Percentiles rank a stretch among this genome's conserved stretches.
phyloP scores from a whole-genome alignment of 2,888 invertebrate species.

The Nebria brevicollis region DNA sequence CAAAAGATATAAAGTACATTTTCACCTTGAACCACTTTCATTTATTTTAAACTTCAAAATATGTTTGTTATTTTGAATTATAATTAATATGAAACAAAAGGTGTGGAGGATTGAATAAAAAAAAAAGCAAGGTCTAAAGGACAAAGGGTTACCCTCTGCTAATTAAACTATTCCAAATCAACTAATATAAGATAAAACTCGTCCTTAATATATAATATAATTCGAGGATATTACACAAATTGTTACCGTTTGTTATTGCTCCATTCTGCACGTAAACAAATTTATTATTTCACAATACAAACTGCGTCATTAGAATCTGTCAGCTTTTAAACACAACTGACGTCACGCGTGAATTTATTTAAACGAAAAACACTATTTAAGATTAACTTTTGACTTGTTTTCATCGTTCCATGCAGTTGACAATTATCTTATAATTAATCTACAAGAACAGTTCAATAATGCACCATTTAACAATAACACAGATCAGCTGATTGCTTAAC shows the following conservation, averaged over 20 bases:
- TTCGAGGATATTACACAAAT: background rate
- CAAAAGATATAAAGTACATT: background rate
- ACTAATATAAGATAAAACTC: background rate
- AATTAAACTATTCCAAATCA: background rate
- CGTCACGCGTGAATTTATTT: conserved; percentile 64
- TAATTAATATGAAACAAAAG: conserved; percentile 55
- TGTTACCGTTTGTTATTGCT: conserved; percentile 29
- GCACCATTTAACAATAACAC: conserved; percentile 53
- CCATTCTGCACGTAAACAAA: conserved; percentile 29
- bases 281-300: conserved; percentile 55
- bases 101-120: conserved; percentile 54
- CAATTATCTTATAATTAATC: conserved; percentile 18
- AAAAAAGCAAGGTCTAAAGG: conserved; percentile 53
- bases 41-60: conserved; percentile 3
- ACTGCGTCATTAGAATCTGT: conserved; percentile 72
- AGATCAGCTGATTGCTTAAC: conserved; percentile 58
- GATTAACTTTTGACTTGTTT: conserved; percentile 17
- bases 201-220: background rate
- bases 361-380: conserved; percentile 23
- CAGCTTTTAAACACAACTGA: conserved; percentile 65
- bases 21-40: background rate
- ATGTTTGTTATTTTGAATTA: conserved; percentile 9
- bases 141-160: conserved; percentile 52
- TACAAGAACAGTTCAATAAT: conserved; percentile 36
- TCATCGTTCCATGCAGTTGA: conserved; percentile 21